Conservation (phyloP, 2,797 vertebrate species). For the Heterohyrax brucei region DNA sequence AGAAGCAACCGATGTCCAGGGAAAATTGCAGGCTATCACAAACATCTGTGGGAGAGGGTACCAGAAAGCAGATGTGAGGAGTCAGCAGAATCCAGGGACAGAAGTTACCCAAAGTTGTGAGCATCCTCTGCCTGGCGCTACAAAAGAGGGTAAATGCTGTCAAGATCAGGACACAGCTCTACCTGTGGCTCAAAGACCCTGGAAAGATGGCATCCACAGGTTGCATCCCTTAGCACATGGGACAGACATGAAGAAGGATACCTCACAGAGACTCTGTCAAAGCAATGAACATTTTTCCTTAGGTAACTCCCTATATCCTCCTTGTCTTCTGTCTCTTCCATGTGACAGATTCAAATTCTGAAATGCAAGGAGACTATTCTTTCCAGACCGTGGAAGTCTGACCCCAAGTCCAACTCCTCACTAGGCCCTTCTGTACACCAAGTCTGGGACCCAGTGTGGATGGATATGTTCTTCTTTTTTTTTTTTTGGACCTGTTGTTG, state of each 20-base stretch:
- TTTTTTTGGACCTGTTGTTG: not conserved
- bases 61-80: not conserved
- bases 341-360: not conserved
- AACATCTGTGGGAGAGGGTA: not conserved
- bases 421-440: not conserved
- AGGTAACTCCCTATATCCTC: not conserved
- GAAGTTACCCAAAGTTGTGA: not conserved
- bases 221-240: not conserved
- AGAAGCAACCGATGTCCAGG: not conserved
- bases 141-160: not conserved
- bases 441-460: not conserved
- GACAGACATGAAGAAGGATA: not conserved
- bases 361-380: not conserved
- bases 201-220: not conserved
- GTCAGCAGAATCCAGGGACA: not conserved
- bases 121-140: not conserved
- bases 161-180: not conserved
- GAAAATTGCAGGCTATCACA: not conserved
- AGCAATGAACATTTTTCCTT: not conserved
- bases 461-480: not conserved
- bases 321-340: not conserved
- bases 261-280: not conserved
- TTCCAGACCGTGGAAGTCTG: not conserved
- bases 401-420: not conserved
- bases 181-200: not conserved